Evolutionary conservation across 2,113 vertebrate species (phyloP).

Genomic region (Argyrosomus japonicus): DNA sequence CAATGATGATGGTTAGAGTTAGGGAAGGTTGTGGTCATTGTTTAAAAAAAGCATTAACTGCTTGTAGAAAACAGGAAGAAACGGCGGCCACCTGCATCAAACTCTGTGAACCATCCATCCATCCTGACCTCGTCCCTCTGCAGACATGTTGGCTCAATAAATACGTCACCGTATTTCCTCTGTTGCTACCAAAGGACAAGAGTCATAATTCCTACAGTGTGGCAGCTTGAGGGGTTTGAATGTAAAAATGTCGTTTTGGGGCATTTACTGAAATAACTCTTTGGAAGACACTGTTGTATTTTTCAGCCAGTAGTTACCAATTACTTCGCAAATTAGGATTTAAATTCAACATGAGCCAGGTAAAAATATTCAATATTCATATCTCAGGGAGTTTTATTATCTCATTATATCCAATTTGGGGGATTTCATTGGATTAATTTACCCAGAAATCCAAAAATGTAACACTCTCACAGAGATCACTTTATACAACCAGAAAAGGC

Average conservation of each 20-base stretch:
- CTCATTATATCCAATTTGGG: neutral
- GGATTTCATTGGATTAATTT: neutral
- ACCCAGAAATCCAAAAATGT: neutral
- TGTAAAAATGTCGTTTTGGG: too few species aligned
- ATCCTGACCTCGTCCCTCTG: neutral
- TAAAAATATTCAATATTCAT: too few species aligned
- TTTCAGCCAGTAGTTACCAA: neutral
- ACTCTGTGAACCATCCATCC: neutral
- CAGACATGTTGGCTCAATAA: neutral
- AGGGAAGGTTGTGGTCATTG: neutral
- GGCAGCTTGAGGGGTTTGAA: too few species aligned
- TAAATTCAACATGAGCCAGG: neutral
- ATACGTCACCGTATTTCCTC: neutral
- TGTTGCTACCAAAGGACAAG: too few species aligned
- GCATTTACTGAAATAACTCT: too few species aligned
- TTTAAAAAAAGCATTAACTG: neutral
- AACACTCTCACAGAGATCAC: neutral
- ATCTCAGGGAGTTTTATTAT: too few species aligned
- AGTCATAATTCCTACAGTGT: too few species aligned
- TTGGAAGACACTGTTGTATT: neutral
- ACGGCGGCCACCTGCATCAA: neutral
- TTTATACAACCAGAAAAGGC: too few species aligned
- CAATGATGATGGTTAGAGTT: neutral
- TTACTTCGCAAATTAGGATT: neutral
- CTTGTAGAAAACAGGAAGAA: neutral